These are phyloP conservation scores for Zapus hudsonius DNA, from an alignment of 2,113 vertebrate genomes.

Conservation along the genomic window DNA sequence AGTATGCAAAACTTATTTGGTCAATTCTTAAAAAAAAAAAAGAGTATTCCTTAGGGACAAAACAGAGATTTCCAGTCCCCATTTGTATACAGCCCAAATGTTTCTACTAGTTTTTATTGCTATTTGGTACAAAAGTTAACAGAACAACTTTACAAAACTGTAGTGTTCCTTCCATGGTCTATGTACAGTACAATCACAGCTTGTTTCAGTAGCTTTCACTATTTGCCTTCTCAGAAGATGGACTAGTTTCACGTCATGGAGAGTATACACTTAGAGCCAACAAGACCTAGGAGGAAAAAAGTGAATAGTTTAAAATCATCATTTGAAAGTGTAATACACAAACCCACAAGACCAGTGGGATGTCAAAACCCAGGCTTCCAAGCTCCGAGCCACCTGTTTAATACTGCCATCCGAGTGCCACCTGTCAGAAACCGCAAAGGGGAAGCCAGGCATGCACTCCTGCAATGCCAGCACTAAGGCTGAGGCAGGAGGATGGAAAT, in stretches of 20 bases:
- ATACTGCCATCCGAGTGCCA: neutral
- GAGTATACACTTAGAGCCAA: constrained; percentile 69
- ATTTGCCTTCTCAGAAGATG: constrained; percentile 76
- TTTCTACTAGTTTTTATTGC: constrained; percentile 83
- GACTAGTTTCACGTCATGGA: constrained; percentile 61
- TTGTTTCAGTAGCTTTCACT: constrained; percentile 88
- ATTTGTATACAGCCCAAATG: constrained; percentile 79
- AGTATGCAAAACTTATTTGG: constrained; percentile 88
- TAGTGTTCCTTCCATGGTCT: constrained; percentile 84
- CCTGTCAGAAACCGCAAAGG: neutral
- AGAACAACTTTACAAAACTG: constrained; percentile 83
- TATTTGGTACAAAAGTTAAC: constrained; percentile 86
- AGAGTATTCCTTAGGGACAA: constrained; percentile 84
- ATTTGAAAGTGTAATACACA: too few species aligned
- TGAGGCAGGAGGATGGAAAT: neutral
- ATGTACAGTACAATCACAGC: constrained; percentile 86
- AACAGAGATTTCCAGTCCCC: constrained; percentile 81
- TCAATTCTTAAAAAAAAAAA: constrained; percentile 84
- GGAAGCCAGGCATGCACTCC: too few species aligned
- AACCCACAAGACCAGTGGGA: neutral
- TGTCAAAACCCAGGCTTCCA: neutral
- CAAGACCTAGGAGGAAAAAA: constrained; percentile 69
- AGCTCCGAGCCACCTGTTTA: too few species aligned
- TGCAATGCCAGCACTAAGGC: neutral
- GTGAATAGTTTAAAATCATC: neutral